phyloP scores from a whole-genome alignment of 92 coral and sea anemone species.

The Porites rus region DNA sequence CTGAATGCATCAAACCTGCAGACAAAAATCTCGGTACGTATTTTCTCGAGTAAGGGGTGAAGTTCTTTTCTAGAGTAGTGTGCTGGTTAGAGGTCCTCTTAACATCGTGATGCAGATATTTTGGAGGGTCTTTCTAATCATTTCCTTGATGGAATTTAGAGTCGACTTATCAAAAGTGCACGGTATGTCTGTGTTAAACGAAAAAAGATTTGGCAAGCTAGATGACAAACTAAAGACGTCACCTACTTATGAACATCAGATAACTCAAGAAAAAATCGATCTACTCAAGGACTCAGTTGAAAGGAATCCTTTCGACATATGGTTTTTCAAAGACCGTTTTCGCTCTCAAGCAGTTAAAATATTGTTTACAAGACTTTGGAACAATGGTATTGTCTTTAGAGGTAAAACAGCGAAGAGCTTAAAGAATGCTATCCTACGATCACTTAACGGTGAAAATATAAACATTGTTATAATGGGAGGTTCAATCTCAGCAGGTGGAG shows the following conservation, averaged over 20 bases:
- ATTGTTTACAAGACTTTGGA: not conserved
- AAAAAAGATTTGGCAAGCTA: too few relatives aligned
- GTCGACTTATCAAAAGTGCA: too few relatives aligned
- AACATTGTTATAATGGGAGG: slow-evolving; percentile 63
- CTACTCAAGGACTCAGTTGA: not conserved
- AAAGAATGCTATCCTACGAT: slow-evolving; percentile 23
- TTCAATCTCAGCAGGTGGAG: slow-evolving; percentile 71
- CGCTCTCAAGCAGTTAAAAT: slow-evolving; percentile 4
- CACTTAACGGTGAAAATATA: slow-evolving; percentile 48
- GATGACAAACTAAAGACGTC: too few relatives aligned
- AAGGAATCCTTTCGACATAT: slow-evolving; percentile 5
- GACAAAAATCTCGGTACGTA: too few relatives aligned
- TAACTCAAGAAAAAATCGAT: not conserved
- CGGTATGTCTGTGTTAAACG: too few relatives aligned
- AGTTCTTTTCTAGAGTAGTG: too few relatives aligned
- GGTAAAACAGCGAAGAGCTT: slow-evolving; percentile 22
- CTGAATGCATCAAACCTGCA: too few relatives aligned
- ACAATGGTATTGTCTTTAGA: not conserved
- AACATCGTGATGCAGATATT: too few relatives aligned
- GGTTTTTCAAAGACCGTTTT: slow-evolving; percentile 35
- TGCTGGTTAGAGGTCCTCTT: too few relatives aligned
- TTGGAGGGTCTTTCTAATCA: too few relatives aligned
- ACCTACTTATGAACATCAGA: not conserved
- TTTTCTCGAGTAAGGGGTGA: too few relatives aligned
- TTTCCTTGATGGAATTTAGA: too few relatives aligned